Percentiles rank a stretch among this genome's conserved stretches.
These are phyloP conservation scores for Eueremaeus valkanovi DNA, from an alignment of 2,888 invertebrate genomes.

Conservation along the genomic window DNA sequence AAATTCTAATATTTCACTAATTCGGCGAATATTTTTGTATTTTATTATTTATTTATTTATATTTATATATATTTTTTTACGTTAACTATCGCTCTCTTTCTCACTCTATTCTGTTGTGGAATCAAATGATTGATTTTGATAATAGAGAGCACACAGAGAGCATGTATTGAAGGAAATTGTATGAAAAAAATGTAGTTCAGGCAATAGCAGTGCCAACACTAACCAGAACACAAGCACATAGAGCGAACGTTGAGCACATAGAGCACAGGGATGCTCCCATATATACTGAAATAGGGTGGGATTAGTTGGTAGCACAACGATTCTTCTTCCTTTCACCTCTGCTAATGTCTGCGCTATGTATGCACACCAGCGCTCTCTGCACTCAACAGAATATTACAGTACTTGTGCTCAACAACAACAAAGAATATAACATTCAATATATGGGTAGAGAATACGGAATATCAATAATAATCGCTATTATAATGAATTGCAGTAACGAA, in stretches of 20 bases:
- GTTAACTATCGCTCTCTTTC: too few relatives aligned
- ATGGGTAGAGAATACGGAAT: background rate
- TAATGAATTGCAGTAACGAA: too few relatives aligned
- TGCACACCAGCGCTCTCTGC: too few relatives aligned
- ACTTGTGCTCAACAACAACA: too few relatives aligned
- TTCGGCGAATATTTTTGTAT: background rate
- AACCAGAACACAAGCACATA: background rate
- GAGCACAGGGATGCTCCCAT: conserved; percentile 18
- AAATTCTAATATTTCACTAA: background rate
- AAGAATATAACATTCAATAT: background rate
- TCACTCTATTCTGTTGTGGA: background rate
- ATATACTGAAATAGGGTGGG: background rate
- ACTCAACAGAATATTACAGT: too few relatives aligned
- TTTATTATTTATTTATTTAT: background rate
- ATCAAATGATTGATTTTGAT: conserved; percentile 16
- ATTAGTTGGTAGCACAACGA: background rate
- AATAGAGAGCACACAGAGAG: conserved; percentile 6
- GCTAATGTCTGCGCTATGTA: background rate
- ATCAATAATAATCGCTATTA: background rate
- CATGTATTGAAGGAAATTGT: background rate
- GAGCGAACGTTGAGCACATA: background rate
- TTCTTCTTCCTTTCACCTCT: background rate
- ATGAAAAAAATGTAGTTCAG: background rate
- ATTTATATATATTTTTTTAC: too few relatives aligned
- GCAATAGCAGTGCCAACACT: background rate